Evolutionary conservation across 2,888 invertebrate genomes (phyloP).

Genomic region (Arctia plantaginis): DNA sequence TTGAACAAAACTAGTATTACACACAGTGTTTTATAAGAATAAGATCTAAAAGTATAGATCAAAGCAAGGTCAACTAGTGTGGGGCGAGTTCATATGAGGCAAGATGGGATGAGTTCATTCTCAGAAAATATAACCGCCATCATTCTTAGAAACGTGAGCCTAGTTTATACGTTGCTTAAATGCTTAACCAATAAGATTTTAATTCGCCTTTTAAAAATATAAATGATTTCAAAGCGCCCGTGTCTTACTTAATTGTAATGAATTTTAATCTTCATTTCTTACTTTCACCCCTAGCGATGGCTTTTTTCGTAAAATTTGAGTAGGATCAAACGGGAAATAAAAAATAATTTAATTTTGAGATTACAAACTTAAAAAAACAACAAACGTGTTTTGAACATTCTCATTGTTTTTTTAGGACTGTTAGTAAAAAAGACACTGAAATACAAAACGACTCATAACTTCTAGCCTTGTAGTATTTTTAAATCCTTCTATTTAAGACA

Average conservation of each 20-base stretch:
- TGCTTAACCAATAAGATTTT: not conserved
- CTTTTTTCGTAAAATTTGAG: too few relatives aligned
- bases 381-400: too few relatives aligned
- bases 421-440: not conserved
- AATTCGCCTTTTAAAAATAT: not conserved
- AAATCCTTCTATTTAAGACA: not conserved
- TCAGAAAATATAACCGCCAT: slow-evolving; percentile 54
- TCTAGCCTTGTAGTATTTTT: not conserved
- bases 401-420: too few relatives aligned
- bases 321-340: too few relatives aligned
- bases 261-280: too few relatives aligned
- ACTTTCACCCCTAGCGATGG: too few relatives aligned
- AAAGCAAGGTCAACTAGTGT: slow-evolving; percentile 65
- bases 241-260: too few relatives aligned
- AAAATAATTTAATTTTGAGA: too few relatives aligned
- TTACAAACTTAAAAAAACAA: too few relatives aligned
- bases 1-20: slow-evolving; percentile 3
- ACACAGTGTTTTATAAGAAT: slow-evolving; percentile 41
- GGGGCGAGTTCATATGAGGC: slow-evolving; percentile 62
- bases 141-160: slow-evolving; percentile 20
- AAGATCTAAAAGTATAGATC: slow-evolving; percentile 52
- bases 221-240: not conserved
- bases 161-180: slow-evolving; percentile 4
- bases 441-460: not conserved
- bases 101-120: slow-evolving; percentile 74